These are phyloP conservation scores for Muntiacus reevesi DNA, from an alignment of 2,113 vertebrate species.

Conservation along the genomic window DNA sequence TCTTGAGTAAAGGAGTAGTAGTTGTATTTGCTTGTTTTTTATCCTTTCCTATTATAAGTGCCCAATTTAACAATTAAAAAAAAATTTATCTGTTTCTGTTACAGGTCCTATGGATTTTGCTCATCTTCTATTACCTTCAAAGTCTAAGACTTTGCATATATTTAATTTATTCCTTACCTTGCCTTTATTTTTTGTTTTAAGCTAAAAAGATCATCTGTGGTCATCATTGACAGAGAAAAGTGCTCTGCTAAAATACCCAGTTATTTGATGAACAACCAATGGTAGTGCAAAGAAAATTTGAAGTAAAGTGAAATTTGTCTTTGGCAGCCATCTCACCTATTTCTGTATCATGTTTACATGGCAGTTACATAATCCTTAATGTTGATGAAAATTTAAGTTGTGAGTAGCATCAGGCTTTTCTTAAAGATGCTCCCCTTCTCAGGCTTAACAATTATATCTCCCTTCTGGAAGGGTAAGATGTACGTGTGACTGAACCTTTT, in stretches of 20 bases:
- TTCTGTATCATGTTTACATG: background rate
- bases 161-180: slow-evolving; percentile 30
- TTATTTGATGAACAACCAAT: background rate
- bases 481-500: background rate
- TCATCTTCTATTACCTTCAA: background rate
- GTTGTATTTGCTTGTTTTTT: slow-evolving; percentile 10
- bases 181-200: background rate
- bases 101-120: background rate
- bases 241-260: background rate
- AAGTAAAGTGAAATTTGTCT: slow-evolving; percentile 2
- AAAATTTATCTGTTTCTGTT: slow-evolving; percentile 8
- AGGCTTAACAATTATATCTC: background rate
- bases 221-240: background rate
- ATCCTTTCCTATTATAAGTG: background rate
- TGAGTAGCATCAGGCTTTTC: background rate
- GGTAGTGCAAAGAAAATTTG: background rate
- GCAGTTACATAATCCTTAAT: background rate
- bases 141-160: background rate
- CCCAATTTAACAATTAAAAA: background rate
- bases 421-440: background rate
- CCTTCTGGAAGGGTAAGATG: background rate
- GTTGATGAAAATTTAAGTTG: background rate
- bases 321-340: background rate
- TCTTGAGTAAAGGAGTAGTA: slow-evolving; percentile 7
- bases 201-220: background rate